These are phyloP conservation scores for Aleiodes sp. DNA, from an alignment of 1,140 invertebrate species.

Conservation along the genomic window DNA sequence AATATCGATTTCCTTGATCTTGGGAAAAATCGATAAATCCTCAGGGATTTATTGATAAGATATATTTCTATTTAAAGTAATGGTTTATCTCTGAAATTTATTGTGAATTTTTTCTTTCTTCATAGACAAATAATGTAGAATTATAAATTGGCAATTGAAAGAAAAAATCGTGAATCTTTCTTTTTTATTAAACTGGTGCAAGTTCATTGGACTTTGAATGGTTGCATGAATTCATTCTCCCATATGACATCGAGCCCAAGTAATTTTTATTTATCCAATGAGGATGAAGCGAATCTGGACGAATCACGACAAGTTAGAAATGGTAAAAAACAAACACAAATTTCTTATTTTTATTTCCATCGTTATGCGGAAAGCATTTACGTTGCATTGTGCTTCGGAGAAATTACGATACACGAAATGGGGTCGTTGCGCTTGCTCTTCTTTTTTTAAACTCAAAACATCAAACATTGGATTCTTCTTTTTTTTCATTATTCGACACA, in stretches of 20 bases:
- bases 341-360: conserved; percentile 15
- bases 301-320: conserved; percentile 27
- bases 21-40: neutral
- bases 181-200: too few relatives aligned
- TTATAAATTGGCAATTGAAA: too few relatives aligned
- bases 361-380: too few relatives aligned
- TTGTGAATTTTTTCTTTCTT: too few relatives aligned
- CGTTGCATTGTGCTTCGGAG: neutral
- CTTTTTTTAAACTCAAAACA: too few relatives aligned
- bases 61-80: too few relatives aligned
- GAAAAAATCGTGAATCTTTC: too few relatives aligned
- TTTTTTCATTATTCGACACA: conserved; percentile 13
- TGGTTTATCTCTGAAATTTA: too few relatives aligned
- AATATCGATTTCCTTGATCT: neutral
- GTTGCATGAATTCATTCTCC: neutral
- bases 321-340: conserved; percentile 25
- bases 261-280: conserved; percentile 27
- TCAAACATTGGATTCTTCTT: too few relatives aligned
- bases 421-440: conserved; percentile 5
- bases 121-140: too few relatives aligned
- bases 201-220: neutral
- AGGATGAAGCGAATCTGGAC: conserved; percentile 28
- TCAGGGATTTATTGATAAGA: neutral
- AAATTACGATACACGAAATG: neutral
- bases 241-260: conserved; percentile 37